These are phyloP conservation scores for Knipowitschia caucasica DNA, from an alignment of 2,797 vertebrate genomes.

Conservation along the genomic window DNA sequence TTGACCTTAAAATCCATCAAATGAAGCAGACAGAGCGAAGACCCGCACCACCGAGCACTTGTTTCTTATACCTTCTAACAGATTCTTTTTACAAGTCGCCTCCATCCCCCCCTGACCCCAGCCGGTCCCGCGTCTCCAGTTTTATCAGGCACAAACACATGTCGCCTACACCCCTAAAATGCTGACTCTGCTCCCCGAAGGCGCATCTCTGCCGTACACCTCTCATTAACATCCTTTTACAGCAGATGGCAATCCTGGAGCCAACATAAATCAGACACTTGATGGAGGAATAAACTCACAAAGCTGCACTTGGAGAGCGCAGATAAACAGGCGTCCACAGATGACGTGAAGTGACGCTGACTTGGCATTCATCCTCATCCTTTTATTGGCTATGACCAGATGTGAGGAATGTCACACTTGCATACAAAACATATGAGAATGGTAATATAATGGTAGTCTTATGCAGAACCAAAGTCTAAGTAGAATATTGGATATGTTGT, in stretches of 20 bases:
- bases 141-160: constrained; percentile 41
- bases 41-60: neutral
- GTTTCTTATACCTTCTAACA: constrained; percentile 29
- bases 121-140: constrained; percentile 12
- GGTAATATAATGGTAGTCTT: neutral
- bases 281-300: constrained; percentile 23
- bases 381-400: neutral
- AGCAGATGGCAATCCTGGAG: constrained; percentile 33
- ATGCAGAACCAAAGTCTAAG: neutral
- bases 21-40: neutral
- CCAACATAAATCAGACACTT: constrained; percentile 29
- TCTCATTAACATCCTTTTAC: constrained; percentile 39
- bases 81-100: constrained; percentile 35
- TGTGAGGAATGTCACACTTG: neutral
- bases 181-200: constrained; percentile 32
- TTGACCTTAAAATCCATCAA: no score
- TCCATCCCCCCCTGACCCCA: constrained; percentile 34
- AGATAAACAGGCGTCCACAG: constrained; percentile 11
- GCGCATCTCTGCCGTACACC: constrained; percentile 20
- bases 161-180: constrained; percentile 24
- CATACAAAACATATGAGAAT: neutral
- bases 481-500: no score
- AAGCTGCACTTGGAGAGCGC: constrained; percentile 9
- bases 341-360: constrained; percentile 11
- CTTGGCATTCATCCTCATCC: constrained; percentile 32